These are phyloP conservation scores for Caradrina clavipalpis DNA, from an alignment of 2,888 invertebrate genomes.

Conservation along the genomic window DNA sequence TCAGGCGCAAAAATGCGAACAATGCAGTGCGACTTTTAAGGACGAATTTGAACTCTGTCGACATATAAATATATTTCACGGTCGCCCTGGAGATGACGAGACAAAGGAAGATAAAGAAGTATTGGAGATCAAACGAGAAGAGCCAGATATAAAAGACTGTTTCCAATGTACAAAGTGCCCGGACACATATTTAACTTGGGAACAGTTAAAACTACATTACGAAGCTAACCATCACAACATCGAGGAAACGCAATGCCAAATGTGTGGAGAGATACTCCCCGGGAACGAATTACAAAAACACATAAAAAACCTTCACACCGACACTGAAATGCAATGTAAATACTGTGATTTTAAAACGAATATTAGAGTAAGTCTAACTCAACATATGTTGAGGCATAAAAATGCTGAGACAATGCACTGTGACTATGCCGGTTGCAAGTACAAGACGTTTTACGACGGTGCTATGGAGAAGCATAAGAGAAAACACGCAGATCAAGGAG, in stretches of 20 bases:
- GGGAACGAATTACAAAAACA: conserved; percentile 80
- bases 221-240: conserved; percentile 78
- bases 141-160: conserved; percentile 72
- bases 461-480: conserved; percentile 85
- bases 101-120: conserved; percentile 40
- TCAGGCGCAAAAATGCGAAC: conserved; percentile 79
- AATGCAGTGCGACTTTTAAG: conserved; percentile 78
- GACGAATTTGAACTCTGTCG: conserved; percentile 84
- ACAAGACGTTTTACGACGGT: conserved; percentile 83
- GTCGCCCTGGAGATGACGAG: conserved; percentile 49
- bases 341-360: conserved; percentile 83
- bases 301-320: conserved; percentile 76
- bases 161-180: conserved; percentile 85
- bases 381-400: conserved; percentile 84
- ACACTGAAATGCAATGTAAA: conserved; percentile 75
- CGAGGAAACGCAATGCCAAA: conserved; percentile 82
- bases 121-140: conserved; percentile 77
- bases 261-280: conserved; percentile 81
- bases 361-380: conserved; percentile 81
- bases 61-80: conserved; percentile 79
- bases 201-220: conserved; percentile 78
- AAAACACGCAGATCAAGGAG: conserved; percentile 80
- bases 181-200: conserved; percentile 76
- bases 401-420: conserved; percentile 82
- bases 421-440: conserved; percentile 79